Evolutionary conservation across 1,140 invertebrate genomes (phyloP), one percentile per base, ranked within the genome.

Genomic region (Hylaeus anthracinus): DNA sequence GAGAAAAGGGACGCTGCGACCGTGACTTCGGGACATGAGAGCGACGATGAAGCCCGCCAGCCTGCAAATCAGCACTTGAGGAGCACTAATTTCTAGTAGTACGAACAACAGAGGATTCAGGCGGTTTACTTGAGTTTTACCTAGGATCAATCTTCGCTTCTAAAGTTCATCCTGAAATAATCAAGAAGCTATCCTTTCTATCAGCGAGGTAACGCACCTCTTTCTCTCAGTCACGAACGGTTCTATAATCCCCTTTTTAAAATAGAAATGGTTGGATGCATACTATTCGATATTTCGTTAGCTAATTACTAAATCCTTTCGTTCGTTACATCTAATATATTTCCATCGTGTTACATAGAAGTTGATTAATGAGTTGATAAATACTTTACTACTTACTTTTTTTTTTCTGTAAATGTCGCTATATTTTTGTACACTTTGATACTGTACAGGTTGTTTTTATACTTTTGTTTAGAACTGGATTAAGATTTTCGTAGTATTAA

Each of bases 11-110:
- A 88, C 84, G 79, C 84, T 73, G 86, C 79, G 86, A 84, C 86
- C 73, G 84, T 41, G 82, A 86, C 79, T 88, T 88, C 74, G 76
- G 78, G 56, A 80, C 79, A 85, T 81, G 86, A 88, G 86, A 88
- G 74, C 64, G 84, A 86, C 77, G 79, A 88, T 88, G 84, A 88
- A 84, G 76, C 76, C 53, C 79, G 71, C 64, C 55, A 78, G 75
- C 58, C 55, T 53, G 78, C 65, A 75, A 10, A 88, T 45, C 81
- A 73, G 81, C 58, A 67, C 61, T 80, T 88, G 80, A 87, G 84
- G 26, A 76, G 81, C 58, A 73, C 51, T 79, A 58, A 76, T 73
- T 87, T 87, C 81, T 79, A 76, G 74, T 74, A 70, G 55, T 81
- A 65, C 69, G 39, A 41, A 58, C 65, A n/a, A 56, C 63, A 15